Base-by-base conservation (phyloP, 2,797 vertebrate genomes). In the Chanos chanos region DNA sequence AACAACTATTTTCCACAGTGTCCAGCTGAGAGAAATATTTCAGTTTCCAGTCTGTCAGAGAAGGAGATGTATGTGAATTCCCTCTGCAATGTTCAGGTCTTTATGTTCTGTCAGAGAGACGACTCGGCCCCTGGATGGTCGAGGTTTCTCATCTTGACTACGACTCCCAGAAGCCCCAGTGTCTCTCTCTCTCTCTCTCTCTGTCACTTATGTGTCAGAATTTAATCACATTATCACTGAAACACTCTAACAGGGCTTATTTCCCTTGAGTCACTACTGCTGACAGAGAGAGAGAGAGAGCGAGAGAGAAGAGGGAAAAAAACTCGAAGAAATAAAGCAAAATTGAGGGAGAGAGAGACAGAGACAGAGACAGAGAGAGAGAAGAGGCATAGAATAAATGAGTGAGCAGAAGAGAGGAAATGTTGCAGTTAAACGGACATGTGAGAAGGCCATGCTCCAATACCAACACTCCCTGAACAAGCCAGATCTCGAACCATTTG, bases 261-360 rank as follows among this genome's bases (percentile, higher is more conserved):
- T 47, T 58, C 55, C 55, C 55, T 36, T 25, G 41, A 47, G 55
- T 31, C 41, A 47, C 13, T 34, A 41, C 30, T 27, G 33, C 58
- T 6, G 34, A 13, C 4, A 25, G 19, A 34, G 8, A 34, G 4
- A 45, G 31, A 25, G 12, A 19, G n/a, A 15, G 13, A 15, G 8
- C 33, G 22, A 4, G 4, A 21, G 9, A 33, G 34, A 39, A 2
- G 18, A 7, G 24, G 10, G 4, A 53, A 4, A 12, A n/a, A 7
- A 13, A 51, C 49, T 9, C 34, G 31, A 15, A 28, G 13, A 16
- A 15, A 13, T 33, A 50, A n/a, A n/a, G n/a, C n/a, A n/a, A n/a
- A n/a, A n/a, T n/a, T n/a, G n/a, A n/a, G n/a, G n/a, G n/a, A n/a
- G n/a, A n/a, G n/a, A n/a, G n/a, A n/a, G n/a, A n/a, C n/a, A n/a